A percentile compares a stretch with the other conserved stretches of the same genome.
Evolutionary conservation across 2,888 invertebrate genomes (phyloP).

Genomic region (Doris montereyensis): DNA sequence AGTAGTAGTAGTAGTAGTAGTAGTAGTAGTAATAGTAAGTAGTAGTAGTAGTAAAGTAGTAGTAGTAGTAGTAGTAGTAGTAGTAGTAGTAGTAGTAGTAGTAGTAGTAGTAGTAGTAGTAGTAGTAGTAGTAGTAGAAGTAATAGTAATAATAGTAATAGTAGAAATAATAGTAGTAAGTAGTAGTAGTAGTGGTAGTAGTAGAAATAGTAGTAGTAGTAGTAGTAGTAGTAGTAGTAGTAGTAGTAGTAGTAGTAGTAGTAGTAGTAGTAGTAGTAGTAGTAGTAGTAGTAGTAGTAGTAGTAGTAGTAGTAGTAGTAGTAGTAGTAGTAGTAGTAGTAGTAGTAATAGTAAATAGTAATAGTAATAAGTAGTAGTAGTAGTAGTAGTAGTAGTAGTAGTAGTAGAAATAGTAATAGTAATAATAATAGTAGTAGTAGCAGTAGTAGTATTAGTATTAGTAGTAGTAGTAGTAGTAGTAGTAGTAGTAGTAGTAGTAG

Average conservation of each 20-base stretch:
- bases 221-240: neutral
- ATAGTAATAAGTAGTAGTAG: neutral
- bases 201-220: neutral
- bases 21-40: neutral
- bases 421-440: neutral
- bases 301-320: constrained; percentile 30
- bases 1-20: neutral
- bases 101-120: neutral
- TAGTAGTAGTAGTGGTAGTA: neutral
- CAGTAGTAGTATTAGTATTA: too few relatives aligned
- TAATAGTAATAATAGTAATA: neutral
- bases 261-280: constrained; percentile 28
- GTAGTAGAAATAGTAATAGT: neutral
- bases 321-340: constrained; percentile 27
- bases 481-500: neutral
- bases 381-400: neutral
- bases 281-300: constrained; percentile 35
- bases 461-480: too few relatives aligned
- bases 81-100: neutral
- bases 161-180: neutral
- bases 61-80: neutral
- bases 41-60: neutral
- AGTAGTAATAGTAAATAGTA: constrained; percentile 1
- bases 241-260: neutral
- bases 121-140: neutral